Evolutionary conservation across 2,797 vertebrate genomes (phyloP).

Genomic region (Arnoldichthys spilopterus): DNA sequence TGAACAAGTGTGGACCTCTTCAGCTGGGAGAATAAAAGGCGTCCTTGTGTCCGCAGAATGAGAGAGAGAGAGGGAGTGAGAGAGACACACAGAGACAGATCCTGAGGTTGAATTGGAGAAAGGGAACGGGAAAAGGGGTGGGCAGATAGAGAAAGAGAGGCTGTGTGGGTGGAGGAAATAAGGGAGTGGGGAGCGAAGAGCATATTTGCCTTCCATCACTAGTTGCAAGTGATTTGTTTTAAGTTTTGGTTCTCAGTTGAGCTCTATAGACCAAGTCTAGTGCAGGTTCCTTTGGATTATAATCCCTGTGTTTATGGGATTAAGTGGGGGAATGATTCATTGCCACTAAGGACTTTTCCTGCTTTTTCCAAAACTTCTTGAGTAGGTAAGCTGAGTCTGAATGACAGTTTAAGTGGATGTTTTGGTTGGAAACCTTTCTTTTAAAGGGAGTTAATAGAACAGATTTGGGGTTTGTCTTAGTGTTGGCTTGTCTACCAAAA

Average conservation of each 20-base stretch:
- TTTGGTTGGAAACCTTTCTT: neutral
- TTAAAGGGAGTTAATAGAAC: neutral
- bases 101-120: constrained; percentile 42
- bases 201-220: constrained; percentile 49
- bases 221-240: constrained; percentile 38
- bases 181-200: constrained; percentile 40
- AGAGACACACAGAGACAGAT: constrained; percentile 38
- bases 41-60: constrained; percentile 56
- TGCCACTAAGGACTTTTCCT: neutral
- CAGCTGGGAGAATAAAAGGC: constrained; percentile 58
- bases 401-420: neutral
- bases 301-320: constrained; percentile 10
- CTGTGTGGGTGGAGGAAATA: constrained; percentile 41
- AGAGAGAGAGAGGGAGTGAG: constrained; percentile 43
- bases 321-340: constrained; percentile 6
- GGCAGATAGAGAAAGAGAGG: constrained; percentile 34
- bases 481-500: neutral
- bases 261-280: neutral
- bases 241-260: constrained; percentile 20
- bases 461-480: neutral
- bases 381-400: constrained; percentile 19
- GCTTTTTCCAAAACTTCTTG: neutral
- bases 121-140: constrained; percentile 49
- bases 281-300: constrained; percentile 13
- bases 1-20: constrained; percentile 52